Percentiles rank a stretch among this genome's conserved stretches.
Evolutionary conservation across 1,140 invertebrate genomes (phyloP).

Genomic region (Pentalonia nigronervosa): DNA sequence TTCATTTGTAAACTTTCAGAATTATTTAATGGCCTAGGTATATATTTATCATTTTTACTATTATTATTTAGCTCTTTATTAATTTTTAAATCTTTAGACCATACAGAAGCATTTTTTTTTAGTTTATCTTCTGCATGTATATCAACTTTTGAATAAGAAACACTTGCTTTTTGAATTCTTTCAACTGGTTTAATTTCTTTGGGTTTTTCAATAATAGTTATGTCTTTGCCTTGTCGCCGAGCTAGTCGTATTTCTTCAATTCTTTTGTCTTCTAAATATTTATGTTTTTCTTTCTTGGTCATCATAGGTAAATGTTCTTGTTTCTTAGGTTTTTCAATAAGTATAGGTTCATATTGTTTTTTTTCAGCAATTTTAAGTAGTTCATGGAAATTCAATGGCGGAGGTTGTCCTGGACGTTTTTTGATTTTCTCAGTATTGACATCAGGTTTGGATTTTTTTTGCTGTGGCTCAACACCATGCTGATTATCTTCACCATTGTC

Average conservation of each 20-base stretch:
- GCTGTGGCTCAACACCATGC: constrained; percentile 35
- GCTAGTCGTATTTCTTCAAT: constrained; percentile 63
- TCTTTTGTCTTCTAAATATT: constrained; percentile 71
- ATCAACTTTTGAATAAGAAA: constrained; percentile 35
- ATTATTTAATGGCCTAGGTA: not conserved
- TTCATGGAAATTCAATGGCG: constrained; percentile 77
- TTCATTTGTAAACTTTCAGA: not conserved
- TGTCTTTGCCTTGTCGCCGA: constrained; percentile 22
- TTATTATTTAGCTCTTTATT: constrained; percentile 53
- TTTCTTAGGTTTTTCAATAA: constrained; percentile 69
- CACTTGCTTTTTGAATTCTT: not conserved
- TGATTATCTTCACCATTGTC: constrained; percentile 57
- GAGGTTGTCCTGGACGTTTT: constrained; percentile 68
- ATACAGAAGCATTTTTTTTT: constrained; percentile 60
- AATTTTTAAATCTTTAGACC: constrained; percentile 60
- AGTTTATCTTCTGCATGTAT: constrained; percentile 58
- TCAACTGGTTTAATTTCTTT: constrained; percentile 42
- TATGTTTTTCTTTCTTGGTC: constrained; percentile 81
- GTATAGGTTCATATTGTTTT: constrained; percentile 81
- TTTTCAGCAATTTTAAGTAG: constrained; percentile 81
- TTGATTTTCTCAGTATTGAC: not conserved
- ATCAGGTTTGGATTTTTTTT: constrained; percentile 36
- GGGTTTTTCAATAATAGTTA: constrained; percentile 52
- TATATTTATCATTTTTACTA: constrained; percentile 38
- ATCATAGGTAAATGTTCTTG: constrained; percentile 73